phyloP scores from a whole-genome alignment of 2,888 invertebrate species.

The Dorcus parallelipipedus region DNA sequence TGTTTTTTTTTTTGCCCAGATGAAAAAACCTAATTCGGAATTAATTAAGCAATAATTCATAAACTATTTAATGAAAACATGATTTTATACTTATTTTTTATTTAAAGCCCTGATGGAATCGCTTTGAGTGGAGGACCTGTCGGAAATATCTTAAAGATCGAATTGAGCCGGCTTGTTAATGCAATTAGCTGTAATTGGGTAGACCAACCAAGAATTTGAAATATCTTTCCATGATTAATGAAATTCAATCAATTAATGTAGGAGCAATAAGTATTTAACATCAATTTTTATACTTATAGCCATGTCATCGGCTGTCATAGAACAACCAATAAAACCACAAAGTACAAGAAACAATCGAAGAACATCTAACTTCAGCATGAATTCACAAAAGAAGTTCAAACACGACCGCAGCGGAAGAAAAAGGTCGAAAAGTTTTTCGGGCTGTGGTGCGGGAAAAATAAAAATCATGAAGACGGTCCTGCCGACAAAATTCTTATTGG shows the following conservation, averaged over 20 bases:
- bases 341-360: conserved; percentile 22
- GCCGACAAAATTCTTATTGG: conserved; percentile 89
- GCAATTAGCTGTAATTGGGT: not conserved
- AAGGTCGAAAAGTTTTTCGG: conserved; percentile 65
- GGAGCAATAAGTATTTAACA: not conserved
- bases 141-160: no score
- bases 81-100: no score
- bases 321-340: conserved; percentile 43
- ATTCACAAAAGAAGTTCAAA: conserved; percentile 39
- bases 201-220: not conserved
- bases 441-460: conserved; percentile 42
- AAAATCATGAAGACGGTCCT: conserved; percentile 71
- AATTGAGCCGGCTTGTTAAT: no score
- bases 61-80: no score
- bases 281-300: not conserved
- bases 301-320: conserved; percentile 52
- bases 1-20: no score
- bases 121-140: no score
- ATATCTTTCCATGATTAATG: not conserved
- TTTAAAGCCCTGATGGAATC: no score
- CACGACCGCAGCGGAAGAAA: conserved; percentile 57
- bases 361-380: conserved; percentile 17
- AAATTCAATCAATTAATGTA: no score
- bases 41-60: no score
- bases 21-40: no score